Evolutionary conservation across 2,888 invertebrate species (phyloP), one percentile per base, ranked within the genome.

Genomic region (Papilio protenor): DNA sequence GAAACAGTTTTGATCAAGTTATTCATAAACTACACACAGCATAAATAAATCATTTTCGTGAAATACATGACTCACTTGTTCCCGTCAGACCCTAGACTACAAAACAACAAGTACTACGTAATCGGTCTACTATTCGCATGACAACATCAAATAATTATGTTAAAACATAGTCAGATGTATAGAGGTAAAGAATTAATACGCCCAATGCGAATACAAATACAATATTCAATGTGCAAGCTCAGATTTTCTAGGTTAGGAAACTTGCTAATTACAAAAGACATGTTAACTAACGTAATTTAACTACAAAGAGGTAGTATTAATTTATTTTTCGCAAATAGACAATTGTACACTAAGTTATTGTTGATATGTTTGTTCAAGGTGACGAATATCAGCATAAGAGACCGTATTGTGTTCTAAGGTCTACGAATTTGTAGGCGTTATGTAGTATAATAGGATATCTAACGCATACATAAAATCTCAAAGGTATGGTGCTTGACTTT

Each of bases 1-100:
- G 79, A 80, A 80, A 81, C 80, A 83, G 82, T 82, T 83, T 85
- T 86, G 83, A 83, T 84, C 69, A 8, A 71, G 47, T 49, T 71
- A 71, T 33, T 18, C 49, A 52, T 71, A 52, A 71, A 52, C 27
- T 27, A 1, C 27, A 27, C 40, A 66, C 0, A 11, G 27, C 27
- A 71, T 18, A 71, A 71, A 21, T 52, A 52, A 71, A 23, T 74
- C 40, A 76, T 80, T 81, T 72, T 69, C 75, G 77, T 79, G 79
- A 81, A 77, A 71, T 75, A 71, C 75, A 59, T 78, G 78, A 81
- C 27, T 74, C 74, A 74, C 14, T 78, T 76, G 73, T 70, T 76
- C 47, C 70, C 16, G 71, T 27, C 47, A 74, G 40, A 57, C 47
- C 57, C 18, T 55, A 57, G 70, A 76, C 18, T n/a, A 76, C 75